Evolutionary conservation across 2,113 vertebrate genomes (phyloP), one percentile per base, ranked within the genome.

Genomic region (Glaucomys volans): DNA sequence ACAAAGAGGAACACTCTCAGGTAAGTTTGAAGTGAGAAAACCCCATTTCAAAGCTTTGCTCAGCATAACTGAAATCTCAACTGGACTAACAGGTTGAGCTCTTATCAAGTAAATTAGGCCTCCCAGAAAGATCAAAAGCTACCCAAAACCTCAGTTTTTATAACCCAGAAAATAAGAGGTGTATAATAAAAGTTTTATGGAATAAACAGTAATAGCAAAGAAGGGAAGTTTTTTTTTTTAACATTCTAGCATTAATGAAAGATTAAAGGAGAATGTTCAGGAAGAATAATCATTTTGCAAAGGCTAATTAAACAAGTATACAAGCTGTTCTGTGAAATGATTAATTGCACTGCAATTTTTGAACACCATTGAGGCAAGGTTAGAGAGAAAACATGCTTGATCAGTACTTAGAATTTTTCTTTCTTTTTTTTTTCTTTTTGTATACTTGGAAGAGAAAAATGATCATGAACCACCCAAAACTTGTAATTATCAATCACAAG

Each of bases 41-140:
- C 32, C 7, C 13, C 24, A 59, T 62, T 96, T 96, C 64, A 72
- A 95, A 87, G 32, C 18, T 90, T 62, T 79, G 24, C 28, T 50
- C 5, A 47, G 62, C 44, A 59, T 80, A 84, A 87, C 2, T 50
- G 28, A 90, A 87, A 69, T 11, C 42, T 87, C 7, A 75, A 59
- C 14, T 90, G 11, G 5, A 47, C 81, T 35, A 67, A 76, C 32
- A 81, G n/a, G 37, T 52, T 75, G 57, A 83, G 66, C 85, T 17
- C 12, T 83, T 89, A 83, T 37, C 18, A 92, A 85, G 62, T 59
- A 77, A 30, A 75, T 74, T 22, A 91, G 37, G 17, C 44, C 66
- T 54, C 76, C 37, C 35, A 40, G 47, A 94, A 94, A 96, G 79
- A 97, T 30, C 40, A 96, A 54, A 95, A 74, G 54, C 13, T 91